Base-by-base conservation (phyloP, 2,888 invertebrate species). In the Molorchus minor region DNA sequence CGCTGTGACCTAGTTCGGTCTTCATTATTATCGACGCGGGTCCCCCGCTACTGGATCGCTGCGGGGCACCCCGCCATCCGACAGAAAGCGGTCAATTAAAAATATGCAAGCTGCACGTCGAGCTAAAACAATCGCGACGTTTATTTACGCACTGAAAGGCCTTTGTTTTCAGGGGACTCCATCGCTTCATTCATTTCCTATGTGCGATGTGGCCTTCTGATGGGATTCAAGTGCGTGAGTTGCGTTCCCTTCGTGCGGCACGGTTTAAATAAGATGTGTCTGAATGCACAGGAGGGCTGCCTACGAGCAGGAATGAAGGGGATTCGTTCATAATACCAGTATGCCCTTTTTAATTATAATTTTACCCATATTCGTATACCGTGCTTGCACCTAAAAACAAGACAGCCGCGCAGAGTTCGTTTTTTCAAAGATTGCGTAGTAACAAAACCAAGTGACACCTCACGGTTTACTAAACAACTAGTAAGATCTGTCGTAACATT, bases 21-120 rank as follows among this genome's bases (percentile, higher is more conserved):
- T 21, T 17, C 58, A 49, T 54, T 58, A 58, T 46, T 49, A 58
- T 59, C 58, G 58, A 59, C 38, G 54, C 35, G 49, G 41, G 56
- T 51, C 44, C 56, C 56, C 51, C 29, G 13, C 29, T 12, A 21
- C 21, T 25, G 15, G 16, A 25, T 10, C 20, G 19, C 17, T 10
- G 16, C 13, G 5, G 7, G 36, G 29, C 10, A 35, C 35, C 25
- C 41, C 29, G 41, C 44, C 21, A 19, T 40, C 33, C 38, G 16
- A 44, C 46, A 17, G 30, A 38, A 43, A 25, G 45, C 56, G 51
- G 38, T 57, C 56, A 57, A 57, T 57, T 57, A 47, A 51, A 51
- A 57, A 49, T 51, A 38, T 57, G 56, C 56, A 57, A 51, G 56
- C 56, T 57, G 56, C 56, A 57, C 51, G 51, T 13, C 8, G 44